Evolutionary conservation across 1,140 invertebrate genomes (phyloP).

Genomic region (Metaphire vulgaris): DNA sequence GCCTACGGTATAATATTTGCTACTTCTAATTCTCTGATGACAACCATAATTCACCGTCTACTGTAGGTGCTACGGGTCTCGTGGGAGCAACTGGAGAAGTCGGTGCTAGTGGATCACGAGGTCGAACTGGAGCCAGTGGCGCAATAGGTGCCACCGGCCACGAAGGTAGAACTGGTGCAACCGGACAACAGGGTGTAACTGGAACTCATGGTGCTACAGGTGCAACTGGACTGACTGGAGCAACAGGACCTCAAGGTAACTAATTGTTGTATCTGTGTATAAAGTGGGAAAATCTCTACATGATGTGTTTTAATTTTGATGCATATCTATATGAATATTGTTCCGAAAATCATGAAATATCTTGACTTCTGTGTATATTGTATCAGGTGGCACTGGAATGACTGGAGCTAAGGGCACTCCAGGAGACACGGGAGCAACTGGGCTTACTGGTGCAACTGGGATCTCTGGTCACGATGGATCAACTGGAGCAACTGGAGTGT

Average conservation of each 20-base stretch:
- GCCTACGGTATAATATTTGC: no score
- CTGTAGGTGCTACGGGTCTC: background rate
- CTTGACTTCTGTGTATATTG: no score
- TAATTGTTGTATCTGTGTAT: no score
- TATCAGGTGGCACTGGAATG: background rate
- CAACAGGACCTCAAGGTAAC: background rate
- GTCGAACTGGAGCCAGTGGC: slow-evolving; percentile 12
- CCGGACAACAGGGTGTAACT: background rate
- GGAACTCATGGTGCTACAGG: background rate
- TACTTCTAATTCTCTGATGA: no score
- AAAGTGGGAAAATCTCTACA: no score
- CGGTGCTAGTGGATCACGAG: background rate
- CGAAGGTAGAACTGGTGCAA: background rate
- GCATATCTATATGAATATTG: no score
- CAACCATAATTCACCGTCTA: no score
- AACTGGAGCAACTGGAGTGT: slow-evolving; percentile 6
- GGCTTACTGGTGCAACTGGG: slow-evolving; percentile 15
- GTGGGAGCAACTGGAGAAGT: background rate
- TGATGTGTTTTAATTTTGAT: no score
- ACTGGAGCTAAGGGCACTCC: slow-evolving; percentile 1
- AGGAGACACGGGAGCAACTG: slow-evolving; percentile 16
- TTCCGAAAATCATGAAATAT: no score
- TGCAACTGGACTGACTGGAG: background rate
- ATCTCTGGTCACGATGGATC: slow-evolving; percentile 9
- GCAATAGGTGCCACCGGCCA: slow-evolving; percentile 3